These are phyloP conservation scores for Molossus alvarezi DNA, from an alignment of 2,797 vertebrate species.

Conservation along the genomic window DNA sequence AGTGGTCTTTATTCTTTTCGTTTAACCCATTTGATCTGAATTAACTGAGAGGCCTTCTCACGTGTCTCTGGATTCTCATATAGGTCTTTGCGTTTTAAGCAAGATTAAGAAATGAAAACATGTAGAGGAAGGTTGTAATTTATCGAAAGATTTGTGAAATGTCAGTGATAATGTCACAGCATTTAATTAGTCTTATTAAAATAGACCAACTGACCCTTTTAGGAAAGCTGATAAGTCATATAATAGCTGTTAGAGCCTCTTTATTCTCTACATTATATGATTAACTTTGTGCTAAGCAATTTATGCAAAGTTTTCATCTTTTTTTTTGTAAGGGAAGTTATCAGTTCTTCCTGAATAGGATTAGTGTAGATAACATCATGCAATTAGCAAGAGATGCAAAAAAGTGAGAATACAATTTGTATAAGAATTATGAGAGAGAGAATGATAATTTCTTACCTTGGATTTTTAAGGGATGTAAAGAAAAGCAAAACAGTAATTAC, in stretches of 20 bases:
- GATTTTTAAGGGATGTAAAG: slow-evolving; percentile 95
- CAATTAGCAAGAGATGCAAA: slow-evolving; percentile 97
- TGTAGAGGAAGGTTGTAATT: slow-evolving; percentile 90
- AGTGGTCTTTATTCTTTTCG: slow-evolving; percentile 88
- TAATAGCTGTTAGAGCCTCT: slow-evolving; percentile 93
- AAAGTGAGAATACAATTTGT: slow-evolving; percentile 94
- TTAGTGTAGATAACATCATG: slow-evolving; percentile 98
- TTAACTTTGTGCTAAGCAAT: slow-evolving; percentile 98
- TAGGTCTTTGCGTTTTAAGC: slow-evolving; percentile 94
- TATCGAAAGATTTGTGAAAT: slow-evolving; percentile 92
- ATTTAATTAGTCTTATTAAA: slow-evolving; percentile 93
- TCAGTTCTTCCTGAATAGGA: slow-evolving; percentile 94
- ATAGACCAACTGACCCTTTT: slow-evolving; percentile 92
- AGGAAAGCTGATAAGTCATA: slow-evolving; percentile 92
- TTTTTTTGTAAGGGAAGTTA: slow-evolving; percentile 92
- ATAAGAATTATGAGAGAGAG: slow-evolving; percentile 94
- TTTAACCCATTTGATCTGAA: slow-evolving; percentile 89
- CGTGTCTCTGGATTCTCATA: slow-evolving; percentile 91
- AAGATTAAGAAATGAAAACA: slow-evolving; percentile 96
- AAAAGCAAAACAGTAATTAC: slow-evolving; percentile 93
- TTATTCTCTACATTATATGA: slow-evolving; percentile 92
- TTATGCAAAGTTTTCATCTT: slow-evolving; percentile 93
- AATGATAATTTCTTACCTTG: slow-evolving; percentile 97
- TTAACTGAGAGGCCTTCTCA: slow-evolving; percentile 89
- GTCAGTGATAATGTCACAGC: slow-evolving; percentile 92